Evolutionary conservation across 2,888 invertebrate species (phyloP), one percentile per base, ranked within the genome.

Genomic region (Drosophila mimetica): DNA sequence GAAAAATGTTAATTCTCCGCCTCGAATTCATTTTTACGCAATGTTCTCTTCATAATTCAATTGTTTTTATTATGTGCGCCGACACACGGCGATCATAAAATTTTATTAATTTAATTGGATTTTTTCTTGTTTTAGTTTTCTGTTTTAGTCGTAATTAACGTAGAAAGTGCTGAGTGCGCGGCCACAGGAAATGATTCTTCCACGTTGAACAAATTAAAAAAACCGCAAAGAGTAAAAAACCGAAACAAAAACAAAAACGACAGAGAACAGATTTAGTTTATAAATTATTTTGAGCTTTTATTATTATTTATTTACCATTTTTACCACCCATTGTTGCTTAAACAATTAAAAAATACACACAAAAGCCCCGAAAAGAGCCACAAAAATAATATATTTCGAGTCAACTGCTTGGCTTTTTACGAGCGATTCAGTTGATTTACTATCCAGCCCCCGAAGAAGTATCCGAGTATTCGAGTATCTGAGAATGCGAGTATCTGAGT

Each of bases 251-350:
- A 59, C 14, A 47, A 58, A 54, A 44, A 32, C 59, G 55, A 36
- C 32, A 50, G 37, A 54, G 72, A 66, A 61, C 46, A 77, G 66
- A 72, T 61, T 67, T 54, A 76, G 69, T 76, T 79, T 76, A 75
- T 82, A 77, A 86, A 76, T 67, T 75, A 75, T 83, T 58, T 66
- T 16, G 14, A 18, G 60, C 46, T 75, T 69, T 66, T 77, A 74
- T 77, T 77, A 64, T 78, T 79, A 87, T 83, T 85, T 82, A 83
- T 79, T 83, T 80, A 76, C 71, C 69, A 84, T 55, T 75, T 83
- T 79, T 86, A 84, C 87, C 89, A 80, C 89, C 89, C 88, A 89
- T 88, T 90, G 89, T 89, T 90, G 88, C 74, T 88, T 82, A 83
- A 86, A 89, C 81, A 90, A 88, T 87, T 90, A 86, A 88, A 89